These are phyloP conservation scores for Stigmatopora nigra DNA, from an alignment of 2,113 vertebrate species.

Conservation along the genomic window DNA sequence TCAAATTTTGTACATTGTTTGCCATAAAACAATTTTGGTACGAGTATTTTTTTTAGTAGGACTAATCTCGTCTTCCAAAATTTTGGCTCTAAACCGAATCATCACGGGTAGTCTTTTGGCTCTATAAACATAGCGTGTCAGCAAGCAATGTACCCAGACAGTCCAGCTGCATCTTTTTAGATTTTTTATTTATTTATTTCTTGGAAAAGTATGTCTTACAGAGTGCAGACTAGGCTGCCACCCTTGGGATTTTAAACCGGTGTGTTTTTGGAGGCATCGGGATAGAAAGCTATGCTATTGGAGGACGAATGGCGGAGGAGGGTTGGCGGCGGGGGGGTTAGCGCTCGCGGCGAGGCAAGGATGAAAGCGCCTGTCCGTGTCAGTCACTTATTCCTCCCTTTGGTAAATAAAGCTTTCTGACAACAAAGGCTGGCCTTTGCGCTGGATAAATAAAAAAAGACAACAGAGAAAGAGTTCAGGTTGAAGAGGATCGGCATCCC, in stretches of 20 bases:
- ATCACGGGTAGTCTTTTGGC: too few species aligned
- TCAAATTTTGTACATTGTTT: too few species aligned
- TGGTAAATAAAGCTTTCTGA: slow-evolving; percentile 79
- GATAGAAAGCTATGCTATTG: slow-evolving; percentile 37
- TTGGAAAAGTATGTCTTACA: slow-evolving; percentile 16
- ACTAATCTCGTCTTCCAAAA: too few species aligned
- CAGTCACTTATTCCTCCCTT: slow-evolving; percentile 75
- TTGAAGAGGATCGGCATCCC: slow-evolving; percentile 24
- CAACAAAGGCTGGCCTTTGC: slow-evolving; percentile 77
- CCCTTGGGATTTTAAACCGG: slow-evolving; percentile 57
- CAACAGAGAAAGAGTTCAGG: slow-evolving; percentile 51
- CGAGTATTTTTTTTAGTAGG: too few species aligned
- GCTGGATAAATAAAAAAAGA: slow-evolving; percentile 70
- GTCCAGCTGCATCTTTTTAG: too few species aligned
- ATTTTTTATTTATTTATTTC: slow-evolving; percentile 23
- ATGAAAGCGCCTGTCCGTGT: slow-evolving; percentile 75
- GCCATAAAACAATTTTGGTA: too few species aligned
- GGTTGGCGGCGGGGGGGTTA: slow-evolving; percentile 55
- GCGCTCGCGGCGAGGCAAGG: slow-evolving; percentile 67
- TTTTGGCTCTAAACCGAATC: too few species aligned
- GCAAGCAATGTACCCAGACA: too few species aligned
- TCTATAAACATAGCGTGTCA: too few species aligned
- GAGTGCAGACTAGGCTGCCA: slow-evolving; percentile 44
- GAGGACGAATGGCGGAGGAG: slow-evolving; percentile 27
- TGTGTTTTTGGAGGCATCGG: slow-evolving; percentile 54